Percentiles rank a stretch among this genome's conserved stretches.
phyloP scores from a whole-genome alignment of 2,888 invertebrate species.

The Noctua janthe region DNA sequence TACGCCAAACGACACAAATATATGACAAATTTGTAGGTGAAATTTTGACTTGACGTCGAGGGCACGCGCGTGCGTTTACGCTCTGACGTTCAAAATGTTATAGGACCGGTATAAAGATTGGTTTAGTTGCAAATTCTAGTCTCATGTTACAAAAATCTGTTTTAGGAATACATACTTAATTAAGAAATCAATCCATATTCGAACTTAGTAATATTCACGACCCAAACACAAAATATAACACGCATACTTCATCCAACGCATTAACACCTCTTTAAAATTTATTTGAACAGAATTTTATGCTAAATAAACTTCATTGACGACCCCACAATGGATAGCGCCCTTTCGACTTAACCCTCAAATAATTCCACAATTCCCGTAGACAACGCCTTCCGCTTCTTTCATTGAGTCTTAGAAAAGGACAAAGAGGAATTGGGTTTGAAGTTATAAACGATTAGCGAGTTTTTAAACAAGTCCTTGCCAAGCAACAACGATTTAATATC shows the following conservation, averaged over 20 bases:
- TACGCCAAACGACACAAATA: too few relatives aligned
- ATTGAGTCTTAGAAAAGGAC: conserved; percentile 77
- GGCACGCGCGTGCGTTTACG: too few relatives aligned
- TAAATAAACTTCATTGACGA: conserved; percentile 83
- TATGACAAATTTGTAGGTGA: too few relatives aligned
- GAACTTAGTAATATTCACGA: background rate
- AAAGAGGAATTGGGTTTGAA: conserved; percentile 64
- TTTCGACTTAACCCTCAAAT: conserved; percentile 76
- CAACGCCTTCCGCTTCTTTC: conserved; percentile 86
- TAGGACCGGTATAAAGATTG: too few relatives aligned
- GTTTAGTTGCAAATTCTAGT: background rate
- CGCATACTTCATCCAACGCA: conserved; percentile 45
- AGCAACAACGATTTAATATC: background rate
- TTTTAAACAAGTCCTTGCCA: background rate
- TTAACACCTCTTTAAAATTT: conserved; percentile 75
- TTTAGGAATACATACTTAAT: background rate
- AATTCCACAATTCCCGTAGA: conserved; percentile 82
- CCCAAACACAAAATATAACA: conserved; percentile 20
- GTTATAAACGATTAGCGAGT: conserved; percentile 65
- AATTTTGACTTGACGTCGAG: too few relatives aligned
- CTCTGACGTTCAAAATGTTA: too few relatives aligned
- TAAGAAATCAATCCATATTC: background rate
- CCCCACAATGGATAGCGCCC: conserved; percentile 79
- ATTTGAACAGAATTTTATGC: conserved; percentile 79
- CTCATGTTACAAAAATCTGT: background rate